Evolutionary conservation across 2,888 invertebrate genomes (phyloP), one percentile per base, ranked within the genome.

Genomic region (Exocentrus adspersus): DNA sequence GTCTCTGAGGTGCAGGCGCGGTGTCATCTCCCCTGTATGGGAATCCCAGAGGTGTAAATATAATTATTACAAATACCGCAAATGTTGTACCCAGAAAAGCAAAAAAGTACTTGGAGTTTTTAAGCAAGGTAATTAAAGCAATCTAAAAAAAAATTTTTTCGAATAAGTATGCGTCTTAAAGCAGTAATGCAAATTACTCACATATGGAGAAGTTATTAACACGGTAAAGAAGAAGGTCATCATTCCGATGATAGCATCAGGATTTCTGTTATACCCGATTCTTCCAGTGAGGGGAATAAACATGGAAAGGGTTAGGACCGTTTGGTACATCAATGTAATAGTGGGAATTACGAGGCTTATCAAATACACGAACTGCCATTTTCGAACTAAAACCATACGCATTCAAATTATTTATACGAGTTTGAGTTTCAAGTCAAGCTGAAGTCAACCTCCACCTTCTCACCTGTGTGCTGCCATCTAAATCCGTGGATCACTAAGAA

Each of bases 1-100:
- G 86, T 68, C 94, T 86, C 84, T 93, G 90, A 51, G 92, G 90
- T 24, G 89, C 85, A 2, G 89, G 89, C 30, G 84, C 80, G 3
- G 80, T 72, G 1, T 81, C 77, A 75, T 88, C 84, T 16, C 86
- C 87, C 71, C 87, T 87, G 82, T 92, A 94, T 0, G 93, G 90
- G 79, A 89, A 89, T 43, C 91, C 90, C 59, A 90, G 81, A 52
- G 87, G 87, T 30, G 90, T 89, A 58, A 88, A 83, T 64, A 87
- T 80, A 41, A 90, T 80, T 78, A 86, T 79, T 30, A 86, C 64
- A 43, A 74, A 75, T 48, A 73, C 50, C 21, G 76, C 10, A 69
- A 80, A 81, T 10, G 77, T 45, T 1, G 54, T 52, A 9, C 67
- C 67, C 48, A 81, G 61, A 20, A 69, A 65, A 3, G 67, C 53